Percentiles rank a stretch among this genome's conserved stretches.
These are phyloP conservation scores for Astropecten irregularis DNA, from an alignment of 53 echinoderm and acorn worm species.

Conservation along the genomic window DNA sequence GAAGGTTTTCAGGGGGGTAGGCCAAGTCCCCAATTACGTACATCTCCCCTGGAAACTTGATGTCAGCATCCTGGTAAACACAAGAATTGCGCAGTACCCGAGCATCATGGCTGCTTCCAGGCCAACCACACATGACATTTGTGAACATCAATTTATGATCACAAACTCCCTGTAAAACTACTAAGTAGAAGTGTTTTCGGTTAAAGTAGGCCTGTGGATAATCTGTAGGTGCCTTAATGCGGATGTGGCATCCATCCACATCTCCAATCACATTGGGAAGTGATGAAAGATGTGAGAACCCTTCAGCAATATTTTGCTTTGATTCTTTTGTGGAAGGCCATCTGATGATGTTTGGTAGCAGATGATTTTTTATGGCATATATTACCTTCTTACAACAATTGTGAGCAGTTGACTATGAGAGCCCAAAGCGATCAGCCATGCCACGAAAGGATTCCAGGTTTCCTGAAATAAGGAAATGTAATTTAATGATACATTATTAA, in stretches of 20 bases:
- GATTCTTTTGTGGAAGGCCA: not conserved
- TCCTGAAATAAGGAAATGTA: no score
- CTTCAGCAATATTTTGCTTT: no score
- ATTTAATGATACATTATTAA: no score
- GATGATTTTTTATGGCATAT: not conserved
- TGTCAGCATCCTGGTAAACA: not conserved
- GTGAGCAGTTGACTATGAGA: not conserved
- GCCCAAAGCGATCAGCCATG: no score
- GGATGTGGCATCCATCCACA: no score
- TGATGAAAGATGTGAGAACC: no score
- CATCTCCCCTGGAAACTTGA: constrained; percentile 36
- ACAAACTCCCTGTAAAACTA: not conserved
- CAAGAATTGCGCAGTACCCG: constrained; percentile 43
- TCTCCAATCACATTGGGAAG: no score
- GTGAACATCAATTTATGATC: constrained; percentile 30
- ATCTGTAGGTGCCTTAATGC: no score
- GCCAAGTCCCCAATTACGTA: constrained; percentile 50
- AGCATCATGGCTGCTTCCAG: constrained; percentile 57
- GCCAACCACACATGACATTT: constrained; percentile 46
- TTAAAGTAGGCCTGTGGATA: not conserved
- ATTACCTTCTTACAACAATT: not conserved
- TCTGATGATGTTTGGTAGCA: not conserved
- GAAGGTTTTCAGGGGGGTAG: constrained; percentile 34
- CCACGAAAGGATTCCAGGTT: no score
- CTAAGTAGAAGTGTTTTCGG: not conserved